Evolutionary conservation across 2,888 invertebrate genomes (phyloP).

Genomic region (Strigamia maritima): DNA sequence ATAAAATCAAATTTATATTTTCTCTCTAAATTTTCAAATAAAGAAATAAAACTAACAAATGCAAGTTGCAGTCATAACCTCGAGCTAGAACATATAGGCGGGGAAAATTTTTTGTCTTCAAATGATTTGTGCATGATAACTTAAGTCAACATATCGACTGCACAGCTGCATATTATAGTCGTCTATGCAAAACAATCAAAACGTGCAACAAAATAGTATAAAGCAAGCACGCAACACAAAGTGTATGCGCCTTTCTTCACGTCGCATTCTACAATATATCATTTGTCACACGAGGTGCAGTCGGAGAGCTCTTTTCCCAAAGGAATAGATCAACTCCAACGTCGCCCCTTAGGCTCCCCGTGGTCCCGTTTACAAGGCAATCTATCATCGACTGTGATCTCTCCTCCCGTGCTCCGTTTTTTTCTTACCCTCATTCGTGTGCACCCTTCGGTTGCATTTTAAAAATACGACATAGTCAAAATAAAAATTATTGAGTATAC

Average conservation of each 20-base stretch:
- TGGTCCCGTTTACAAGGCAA: constrained; percentile 30
- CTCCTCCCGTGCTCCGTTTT: not conserved
- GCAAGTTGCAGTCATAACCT: too few relatives aligned
- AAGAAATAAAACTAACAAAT: too few relatives aligned
- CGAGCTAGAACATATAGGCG: too few relatives aligned
- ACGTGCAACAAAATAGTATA: not conserved
- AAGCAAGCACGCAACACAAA: not conserved
- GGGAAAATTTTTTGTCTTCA: too few relatives aligned
- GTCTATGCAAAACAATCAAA: not conserved
- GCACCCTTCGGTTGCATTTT: not conserved
- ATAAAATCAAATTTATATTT: too few relatives aligned
- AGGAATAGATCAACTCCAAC: constrained; percentile 25
- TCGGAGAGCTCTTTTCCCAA: constrained; percentile 12
- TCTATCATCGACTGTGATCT: constrained; percentile 29
- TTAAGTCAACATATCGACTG: too few relatives aligned
- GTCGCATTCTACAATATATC: not conserved
- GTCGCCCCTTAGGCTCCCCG: constrained; percentile 10
- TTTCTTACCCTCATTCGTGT: not conserved
- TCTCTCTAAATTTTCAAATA: too few relatives aligned
- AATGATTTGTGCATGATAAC: too few relatives aligned
- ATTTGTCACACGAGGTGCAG: constrained; percentile 7
- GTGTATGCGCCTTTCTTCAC: not conserved
- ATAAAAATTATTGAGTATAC: too few relatives aligned
- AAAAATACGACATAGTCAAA: not conserved
- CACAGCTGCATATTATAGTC: too few relatives aligned